Percentiles rank a stretch among this genome's conserved stretches.
Conservation (phyloP, 2,113 vertebrate genomes). For the Gavia stellata region DNA sequence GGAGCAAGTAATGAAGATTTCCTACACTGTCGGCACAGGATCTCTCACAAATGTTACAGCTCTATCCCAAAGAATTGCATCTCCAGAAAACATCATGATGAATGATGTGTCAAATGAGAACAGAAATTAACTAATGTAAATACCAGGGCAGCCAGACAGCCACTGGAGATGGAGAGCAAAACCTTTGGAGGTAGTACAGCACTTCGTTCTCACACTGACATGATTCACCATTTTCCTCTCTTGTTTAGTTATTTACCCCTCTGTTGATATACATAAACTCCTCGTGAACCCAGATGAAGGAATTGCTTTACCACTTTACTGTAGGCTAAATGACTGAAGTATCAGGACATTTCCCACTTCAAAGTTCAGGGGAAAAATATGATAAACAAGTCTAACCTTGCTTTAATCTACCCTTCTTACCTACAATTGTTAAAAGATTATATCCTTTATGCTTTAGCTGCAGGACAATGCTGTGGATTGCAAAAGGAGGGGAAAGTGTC, state of each 20-base stretch:
- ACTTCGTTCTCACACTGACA: not conserved
- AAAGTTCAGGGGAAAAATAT: not conserved
- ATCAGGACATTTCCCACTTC: not conserved
- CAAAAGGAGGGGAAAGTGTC: not conserved
- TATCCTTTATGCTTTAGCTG: not conserved
- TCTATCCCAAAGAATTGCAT: not conserved
- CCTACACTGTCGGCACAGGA: not conserved
- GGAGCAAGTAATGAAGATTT: not conserved
- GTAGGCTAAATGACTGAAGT: not conserved
- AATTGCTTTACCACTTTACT: not conserved
- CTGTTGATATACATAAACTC: not conserved
- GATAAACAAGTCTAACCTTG: not conserved
- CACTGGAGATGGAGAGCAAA: not conserved
- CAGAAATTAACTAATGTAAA: not conserved
- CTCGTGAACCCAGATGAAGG: not conserved
- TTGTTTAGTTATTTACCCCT: not conserved
- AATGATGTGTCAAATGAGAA: not conserved
- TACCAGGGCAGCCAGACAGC: not conserved
- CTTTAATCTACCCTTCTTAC: not conserved
- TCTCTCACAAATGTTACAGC: not conserved
- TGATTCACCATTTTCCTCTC: not conserved
- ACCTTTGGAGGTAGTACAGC: not conserved
- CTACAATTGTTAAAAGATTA: not conserved
- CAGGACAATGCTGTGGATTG: not conserved
- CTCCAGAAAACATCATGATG: not conserved